Percentiles rank a stretch among this genome's conserved stretches.
Conservation (phyloP, 2,888 invertebrate genomes). For the Sphaerophoria rueppellii region DNA sequence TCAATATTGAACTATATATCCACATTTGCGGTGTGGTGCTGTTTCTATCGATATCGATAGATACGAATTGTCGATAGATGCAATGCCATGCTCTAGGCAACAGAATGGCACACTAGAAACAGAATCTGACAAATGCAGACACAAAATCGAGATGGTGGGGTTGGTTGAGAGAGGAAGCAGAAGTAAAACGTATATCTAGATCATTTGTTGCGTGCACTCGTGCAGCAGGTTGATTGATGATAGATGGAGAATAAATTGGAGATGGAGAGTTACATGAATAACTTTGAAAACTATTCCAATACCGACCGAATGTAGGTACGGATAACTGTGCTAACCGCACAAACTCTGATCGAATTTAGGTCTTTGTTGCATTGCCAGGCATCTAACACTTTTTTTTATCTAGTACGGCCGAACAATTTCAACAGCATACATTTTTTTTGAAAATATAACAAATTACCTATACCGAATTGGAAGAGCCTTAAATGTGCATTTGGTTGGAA, state of each 20-base stretch:
- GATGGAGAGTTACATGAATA: background rate
- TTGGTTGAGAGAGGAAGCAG: background rate
- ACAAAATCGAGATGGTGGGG: background rate
- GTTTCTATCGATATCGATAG: background rate
- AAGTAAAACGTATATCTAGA: constrained; percentile 50
- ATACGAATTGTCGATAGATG: background rate
- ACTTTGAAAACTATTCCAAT: no score
- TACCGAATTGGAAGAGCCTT: constrained; percentile 32
- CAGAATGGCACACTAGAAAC: background rate
- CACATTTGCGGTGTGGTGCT: background rate
- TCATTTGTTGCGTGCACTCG: constrained; percentile 57
- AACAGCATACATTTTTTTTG: constrained; percentile 30
- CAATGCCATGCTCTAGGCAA: constrained; percentile 1
- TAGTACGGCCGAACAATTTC: constrained; percentile 39
- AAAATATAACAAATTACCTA: constrained; percentile 12
- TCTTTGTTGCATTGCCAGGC: constrained; percentile 42
- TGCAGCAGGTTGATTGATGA: constrained; percentile 44
- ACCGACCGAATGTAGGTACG: background rate
- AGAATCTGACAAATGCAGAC: background rate
- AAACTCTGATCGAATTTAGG: constrained; percentile 59
- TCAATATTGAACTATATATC: background rate
- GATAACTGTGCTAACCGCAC: constrained; percentile 38
- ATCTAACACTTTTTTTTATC: background rate
- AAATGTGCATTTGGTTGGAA: constrained; percentile 67
- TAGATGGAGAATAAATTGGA: background rate